Base-by-base conservation (phyloP, 1,140 invertebrate species). In the Halesus radiatus region DNA sequence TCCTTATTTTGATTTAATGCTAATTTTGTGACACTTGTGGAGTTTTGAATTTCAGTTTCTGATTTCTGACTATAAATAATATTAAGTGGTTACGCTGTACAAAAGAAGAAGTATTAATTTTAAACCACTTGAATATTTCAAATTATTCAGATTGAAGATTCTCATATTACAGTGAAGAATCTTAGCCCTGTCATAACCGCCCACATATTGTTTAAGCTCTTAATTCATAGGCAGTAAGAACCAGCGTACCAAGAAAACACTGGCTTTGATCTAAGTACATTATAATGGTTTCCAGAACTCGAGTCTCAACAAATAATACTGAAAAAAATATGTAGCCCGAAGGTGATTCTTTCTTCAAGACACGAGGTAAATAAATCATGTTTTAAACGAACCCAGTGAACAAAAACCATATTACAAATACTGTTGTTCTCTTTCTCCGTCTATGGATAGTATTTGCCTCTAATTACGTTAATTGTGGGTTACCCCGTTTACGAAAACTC, bases 381-480 rank as follows among this genome's bases (percentile, higher is more conserved):
- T 20, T 45, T 45, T 72, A 72, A 72, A 72, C 45, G 45, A n/a
- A 66, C 29, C 29, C 68, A 50, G 32, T 18, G 45, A n/a, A 72
- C 62, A 66, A 37, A 66, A 66, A 32, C 10, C 26, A 32, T 13
- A 66, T 66, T 52, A 72, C 68, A 50, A 72, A 52, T 52, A 72
- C 20, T 26, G 10, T 13, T 26, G 37, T 13, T 66, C 8, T 37
- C 26, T 52, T 56, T n/a, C 52, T 23, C 54, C 50, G 15, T 52
- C 68, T 13, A 15, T 53, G 68, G 45, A 72, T 52, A 74, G 26
- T 74, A 72, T 72, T 53, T 52, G 50, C 68, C 68, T 26, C 53
- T 74, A 74, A 74, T 74, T 58, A 74, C 22, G 50, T 74, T 74
- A 74, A 74, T 74, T 74, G 26, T 20, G 32, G 22, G 53, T 18